Evolutionary conservation across 2,888 invertebrate genomes (phyloP).

Genomic region (Nycteola revayana): DNA sequence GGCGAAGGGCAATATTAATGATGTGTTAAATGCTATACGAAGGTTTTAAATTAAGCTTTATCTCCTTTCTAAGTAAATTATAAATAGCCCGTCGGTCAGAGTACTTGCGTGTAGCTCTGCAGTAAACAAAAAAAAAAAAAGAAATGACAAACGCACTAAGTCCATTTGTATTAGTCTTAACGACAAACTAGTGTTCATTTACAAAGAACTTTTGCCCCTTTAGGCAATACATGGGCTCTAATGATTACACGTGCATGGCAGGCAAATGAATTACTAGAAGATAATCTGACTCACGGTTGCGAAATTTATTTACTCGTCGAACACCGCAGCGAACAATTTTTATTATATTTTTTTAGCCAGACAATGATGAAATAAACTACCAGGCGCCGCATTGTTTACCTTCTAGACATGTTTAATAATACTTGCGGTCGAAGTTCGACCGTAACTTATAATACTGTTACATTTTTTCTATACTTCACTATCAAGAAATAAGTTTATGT

Average conservation of each 20-base stretch:
- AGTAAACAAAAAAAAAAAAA: constrained; percentile 17
- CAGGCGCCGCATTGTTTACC: constrained; percentile 12
- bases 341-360: constrained; percentile 18
- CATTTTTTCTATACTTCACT: no score
- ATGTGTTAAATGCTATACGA: no score
- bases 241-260: constrained; percentile 42
- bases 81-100: constrained; percentile 12
- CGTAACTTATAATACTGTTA: no score
- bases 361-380: constrained; percentile 26
- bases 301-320: constrained; percentile 28
- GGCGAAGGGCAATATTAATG: no score
- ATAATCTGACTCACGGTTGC: constrained; percentile 32
- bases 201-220: constrained; percentile 41
- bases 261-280: constrained; percentile 39
- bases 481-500: no score
- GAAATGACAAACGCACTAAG: constrained; percentile 14
- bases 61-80: constrained; percentile 9
- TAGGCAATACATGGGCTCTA: constrained; percentile 34
- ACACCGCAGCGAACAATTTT: constrained; percentile 26
- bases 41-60: neutral
- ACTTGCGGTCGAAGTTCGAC: no score
- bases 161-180: constrained; percentile 37
- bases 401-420: no score
- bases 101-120: constrained; percentile 6
- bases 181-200: constrained; percentile 37